Evolutionary conservation across 2,113 vertebrate species (phyloP).

Genomic region (Scomber colias): DNA sequence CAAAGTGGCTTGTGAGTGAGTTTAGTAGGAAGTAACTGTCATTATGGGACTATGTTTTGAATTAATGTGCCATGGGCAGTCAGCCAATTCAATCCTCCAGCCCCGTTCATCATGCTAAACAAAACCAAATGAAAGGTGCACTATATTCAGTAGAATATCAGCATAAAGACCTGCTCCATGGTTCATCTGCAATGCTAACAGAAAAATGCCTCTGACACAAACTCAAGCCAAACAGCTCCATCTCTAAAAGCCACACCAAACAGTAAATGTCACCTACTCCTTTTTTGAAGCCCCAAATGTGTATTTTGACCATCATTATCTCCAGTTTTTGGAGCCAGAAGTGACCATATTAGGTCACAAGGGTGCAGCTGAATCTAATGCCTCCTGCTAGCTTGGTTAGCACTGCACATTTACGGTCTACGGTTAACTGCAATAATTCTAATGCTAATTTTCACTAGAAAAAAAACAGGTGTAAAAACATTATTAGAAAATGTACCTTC

Average conservation of each 20-base stretch:
- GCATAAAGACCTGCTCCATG: not conserved
- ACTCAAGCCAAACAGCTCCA: not conserved
- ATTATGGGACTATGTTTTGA: not conserved
- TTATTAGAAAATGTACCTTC: too few species aligned
- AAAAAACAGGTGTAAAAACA: too few species aligned
- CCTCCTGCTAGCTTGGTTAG: too few species aligned
- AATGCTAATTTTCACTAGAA: too few species aligned
- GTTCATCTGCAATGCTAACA: not conserved
- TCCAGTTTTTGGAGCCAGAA: too few species aligned
- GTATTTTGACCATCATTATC: too few species aligned
- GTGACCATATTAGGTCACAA: too few species aligned
- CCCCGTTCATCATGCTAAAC: not conserved
- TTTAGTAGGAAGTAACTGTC: not conserved
- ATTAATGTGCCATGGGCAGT: not conserved
- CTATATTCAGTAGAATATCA: not conserved
- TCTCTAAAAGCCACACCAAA: not conserved
- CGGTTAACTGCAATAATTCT: too few species aligned
- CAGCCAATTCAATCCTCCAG: conserved; percentile 3
- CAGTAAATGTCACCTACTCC: too few species aligned
- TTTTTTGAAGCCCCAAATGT: too few species aligned
- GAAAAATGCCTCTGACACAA: not conserved
- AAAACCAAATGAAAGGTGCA: not conserved
- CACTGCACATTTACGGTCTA: too few species aligned
- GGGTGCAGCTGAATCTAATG: too few species aligned
- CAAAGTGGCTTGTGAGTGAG: not conserved